Conservation (phyloP, 2,113 vertebrate genomes). For the Myrmophylax atrothorax region DNA sequence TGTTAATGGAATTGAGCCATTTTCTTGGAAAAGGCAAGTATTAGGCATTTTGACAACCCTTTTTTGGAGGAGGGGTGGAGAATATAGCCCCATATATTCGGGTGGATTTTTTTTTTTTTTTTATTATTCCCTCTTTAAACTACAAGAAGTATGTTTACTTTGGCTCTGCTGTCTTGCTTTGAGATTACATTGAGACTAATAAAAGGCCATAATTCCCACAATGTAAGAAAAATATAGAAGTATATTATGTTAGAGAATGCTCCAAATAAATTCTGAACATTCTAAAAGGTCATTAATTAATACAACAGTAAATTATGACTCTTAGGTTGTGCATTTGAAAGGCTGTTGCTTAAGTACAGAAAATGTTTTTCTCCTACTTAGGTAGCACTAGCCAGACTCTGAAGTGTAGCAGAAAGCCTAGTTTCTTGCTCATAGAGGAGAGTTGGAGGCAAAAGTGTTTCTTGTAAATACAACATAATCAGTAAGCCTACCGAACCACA, state of each 20-base stretch:
- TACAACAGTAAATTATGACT: background rate
- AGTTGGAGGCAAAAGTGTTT: background rate
- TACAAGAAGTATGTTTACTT: background rate
- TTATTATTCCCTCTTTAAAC: background rate
- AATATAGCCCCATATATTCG: background rate
- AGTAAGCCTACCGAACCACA: background rate
- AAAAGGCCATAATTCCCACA: background rate
- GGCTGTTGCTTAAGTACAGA: background rate
- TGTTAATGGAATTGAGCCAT: conserved; percentile 70
- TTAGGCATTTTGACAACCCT: conserved; percentile 18
- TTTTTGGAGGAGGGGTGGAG: background rate
- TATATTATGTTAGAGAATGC: background rate
- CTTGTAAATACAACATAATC: background rate
- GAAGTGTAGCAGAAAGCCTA: background rate
- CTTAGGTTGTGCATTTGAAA: background rate
- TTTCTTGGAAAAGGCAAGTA: conserved; percentile 57
- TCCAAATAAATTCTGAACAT: background rate
- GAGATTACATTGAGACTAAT: background rate
- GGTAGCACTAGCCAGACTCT: background rate
- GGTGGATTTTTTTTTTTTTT: background rate
- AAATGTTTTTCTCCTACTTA: background rate
- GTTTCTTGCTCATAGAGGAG: background rate
- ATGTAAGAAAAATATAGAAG: background rate
- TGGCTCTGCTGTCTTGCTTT: background rate
- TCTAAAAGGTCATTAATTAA: background rate